Percentiles rank a stretch among this genome's conserved stretches.
Evolutionary conservation across 1,140 invertebrate genomes (phyloP).

Genomic region (Zaprionus ornatus): DNA sequence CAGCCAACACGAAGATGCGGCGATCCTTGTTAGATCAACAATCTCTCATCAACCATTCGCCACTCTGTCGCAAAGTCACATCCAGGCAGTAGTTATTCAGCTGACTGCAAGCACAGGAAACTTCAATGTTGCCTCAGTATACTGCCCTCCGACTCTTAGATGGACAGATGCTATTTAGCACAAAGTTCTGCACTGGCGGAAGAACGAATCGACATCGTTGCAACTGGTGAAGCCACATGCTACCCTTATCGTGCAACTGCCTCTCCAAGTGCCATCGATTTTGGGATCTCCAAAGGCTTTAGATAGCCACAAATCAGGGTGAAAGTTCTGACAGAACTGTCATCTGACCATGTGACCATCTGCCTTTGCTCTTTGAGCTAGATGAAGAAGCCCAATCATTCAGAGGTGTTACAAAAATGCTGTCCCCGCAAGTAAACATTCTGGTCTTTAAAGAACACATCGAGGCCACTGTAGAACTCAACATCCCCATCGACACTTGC

Average conservation of each 20-base stretch:
- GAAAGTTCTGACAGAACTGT: background rate
- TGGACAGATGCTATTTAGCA: too few relatives aligned
- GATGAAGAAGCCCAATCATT: background rate
- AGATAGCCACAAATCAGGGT: background rate
- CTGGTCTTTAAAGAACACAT: background rate
- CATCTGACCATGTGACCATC: background rate
- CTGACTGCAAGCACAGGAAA: too few relatives aligned
- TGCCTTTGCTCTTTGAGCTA: background rate
- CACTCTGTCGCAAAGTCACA: background rate
- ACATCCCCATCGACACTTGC: too few relatives aligned
- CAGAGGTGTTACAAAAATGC: background rate
- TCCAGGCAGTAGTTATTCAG: too few relatives aligned
- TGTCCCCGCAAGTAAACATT: background rate
- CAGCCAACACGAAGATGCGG: background rate
- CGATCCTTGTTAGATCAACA: background rate
- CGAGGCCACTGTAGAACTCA: too few relatives aligned
- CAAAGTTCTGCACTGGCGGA: slow-evolving; percentile 3
- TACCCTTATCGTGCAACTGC: slow-evolving; percentile 19
- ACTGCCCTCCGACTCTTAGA: too few relatives aligned
- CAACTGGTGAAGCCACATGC: slow-evolving; percentile 12
- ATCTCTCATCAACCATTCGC: slow-evolving; percentile 3
- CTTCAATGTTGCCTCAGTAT: too few relatives aligned
- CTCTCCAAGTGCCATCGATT: slow-evolving; percentile 30
- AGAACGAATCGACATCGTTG: slow-evolving; percentile 11
- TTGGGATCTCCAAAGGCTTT: slow-evolving; percentile 20